Evolutionary conservation across 2,113 vertebrate genomes (phyloP), one percentile per base, ranked within the genome.

Genomic region (Hypomesus transpacificus): DNA sequence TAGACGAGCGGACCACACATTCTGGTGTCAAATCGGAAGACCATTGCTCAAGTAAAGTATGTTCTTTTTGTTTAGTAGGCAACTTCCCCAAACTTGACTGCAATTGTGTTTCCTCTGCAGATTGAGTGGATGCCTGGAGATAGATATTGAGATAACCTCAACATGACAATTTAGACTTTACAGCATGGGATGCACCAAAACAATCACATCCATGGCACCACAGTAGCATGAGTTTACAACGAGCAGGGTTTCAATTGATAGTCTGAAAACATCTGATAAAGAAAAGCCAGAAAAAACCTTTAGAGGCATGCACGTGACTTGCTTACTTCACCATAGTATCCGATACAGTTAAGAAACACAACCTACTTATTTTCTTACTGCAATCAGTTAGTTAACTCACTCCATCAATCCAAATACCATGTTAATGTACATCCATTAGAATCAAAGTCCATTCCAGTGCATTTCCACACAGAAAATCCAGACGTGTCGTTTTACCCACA

Each of bases 121-220:
- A 75, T 71, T 87, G 62, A 24, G 77, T 58, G 50, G 56, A 8
- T 78, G 16, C 86, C 91, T 90, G 89, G 28, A 88, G 86, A 71
- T 76, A 62, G 88, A 90, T 68, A 70, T 75, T 68, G 76, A 82
- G 66, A 86, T 73, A 21, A 79, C 52, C 69, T 77, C 46, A 74
- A 75, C 79, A 77, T 62, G 65, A 76, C 59, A 11, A n/a, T 13
- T 28, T 53, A 4, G n/a, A 64, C 70, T 8, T 21, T 7, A 65
- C 9, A 20, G 21, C 4, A 14, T 7, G 63, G 0, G 31, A 58
- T 57, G 34, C 18, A 75, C 14, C 20, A 66, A 46, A n/a, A 4
- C 68, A 69, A 26, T 46, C 0, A 68, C 31, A 1, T 59, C 20
- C 21, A 54, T 31, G 50, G 11, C 53, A 24, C 14, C 17, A 39